Evolutionary conservation across 2,797 vertebrate species (phyloP), one percentile per base, ranked within the genome.

Genomic region (Ctenopoma kingsleyae): DNA sequence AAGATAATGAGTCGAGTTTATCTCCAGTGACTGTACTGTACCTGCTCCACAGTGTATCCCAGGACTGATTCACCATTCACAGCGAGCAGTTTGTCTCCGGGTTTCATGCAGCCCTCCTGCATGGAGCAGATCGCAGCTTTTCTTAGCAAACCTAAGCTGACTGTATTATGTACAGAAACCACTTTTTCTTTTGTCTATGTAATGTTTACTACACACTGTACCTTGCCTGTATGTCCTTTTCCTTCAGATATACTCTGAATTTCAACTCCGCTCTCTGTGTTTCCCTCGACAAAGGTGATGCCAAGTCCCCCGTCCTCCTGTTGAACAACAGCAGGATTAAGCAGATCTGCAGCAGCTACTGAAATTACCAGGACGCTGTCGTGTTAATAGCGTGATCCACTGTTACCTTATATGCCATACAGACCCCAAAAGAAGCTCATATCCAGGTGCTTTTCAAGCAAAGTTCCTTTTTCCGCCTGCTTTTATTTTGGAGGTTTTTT

Each of bases 301-400:
- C 95, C 96, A 27, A 96, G 88, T 36, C 93, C 93, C 44, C 91
- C 95, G 36, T 96, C 96, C 86, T 97, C 96, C 98, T 99, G 0
- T 61, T 7, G 25, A 10, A 50, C 13, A 58, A 35, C 22, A 57
- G 13, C n/a, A 20, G 44, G 12, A 32, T 64, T 5, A 19, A n/a
- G 3, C 8, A 48, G 30, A 64, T 30, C 49, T 11, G 54, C 20
- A 13, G 17, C 54, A 47, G 76, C 40, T 51, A 16, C 11, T 5
- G 1, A 60, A 68, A 67, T 32, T 41, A 17, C 57, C 49, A 76
- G 59, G 47, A 74, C 78, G 80, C 58, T 77, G 20, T 55, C 32
- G 30, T 5, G 4, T 65, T 75, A 64, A 52, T 58, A 51, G 46
- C 3, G 17, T 35, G 38, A 13, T 59, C 60, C 44, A 58, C 50